Conservation (phyloP, 2,113 vertebrate species). For the Spea multiplicata region DNA sequence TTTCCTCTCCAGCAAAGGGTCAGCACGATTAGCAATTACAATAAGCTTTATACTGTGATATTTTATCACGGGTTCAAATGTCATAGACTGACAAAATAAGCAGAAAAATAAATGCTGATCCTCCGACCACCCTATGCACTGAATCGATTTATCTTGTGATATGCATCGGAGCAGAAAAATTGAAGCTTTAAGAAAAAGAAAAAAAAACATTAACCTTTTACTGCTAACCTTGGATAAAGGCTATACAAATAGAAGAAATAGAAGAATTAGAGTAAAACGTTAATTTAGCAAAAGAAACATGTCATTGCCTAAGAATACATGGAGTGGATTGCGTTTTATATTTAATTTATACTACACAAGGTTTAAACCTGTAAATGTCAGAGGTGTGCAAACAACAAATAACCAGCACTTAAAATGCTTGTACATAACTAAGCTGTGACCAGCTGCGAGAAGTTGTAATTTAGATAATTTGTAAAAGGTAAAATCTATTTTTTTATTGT, state of each 20-base stretch:
- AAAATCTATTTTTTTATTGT: no score
- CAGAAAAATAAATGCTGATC: conserved; percentile 37
- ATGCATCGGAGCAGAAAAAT: conserved; percentile 23
- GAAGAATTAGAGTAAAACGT: background rate
- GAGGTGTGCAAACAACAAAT: no score
- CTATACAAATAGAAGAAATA: background rate
- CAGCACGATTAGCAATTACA: conserved; percentile 40
- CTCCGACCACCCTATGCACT: background rate
- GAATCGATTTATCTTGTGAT: conserved; percentile 31
- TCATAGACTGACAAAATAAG: conserved; percentile 33
- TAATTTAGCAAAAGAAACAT: background rate
- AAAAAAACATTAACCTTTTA: conserved; percentile 18
- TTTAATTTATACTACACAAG: no score
- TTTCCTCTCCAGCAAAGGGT: conserved; percentile 25
- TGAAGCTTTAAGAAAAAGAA: background rate
- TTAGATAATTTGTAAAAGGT: no score
- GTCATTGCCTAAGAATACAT: background rate
- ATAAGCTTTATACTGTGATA: conserved; percentile 28
- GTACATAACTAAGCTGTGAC: no score
- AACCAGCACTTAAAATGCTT: no score
- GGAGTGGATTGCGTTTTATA: no score
- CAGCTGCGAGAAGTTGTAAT: no score
- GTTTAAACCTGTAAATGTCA: no score
- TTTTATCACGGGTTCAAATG: conserved; percentile 40
- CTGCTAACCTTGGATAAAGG: background rate